These are phyloP conservation scores for Pleuronectes platessa DNA, from an alignment of 2,113 vertebrate genomes.

Conservation along the genomic window DNA sequence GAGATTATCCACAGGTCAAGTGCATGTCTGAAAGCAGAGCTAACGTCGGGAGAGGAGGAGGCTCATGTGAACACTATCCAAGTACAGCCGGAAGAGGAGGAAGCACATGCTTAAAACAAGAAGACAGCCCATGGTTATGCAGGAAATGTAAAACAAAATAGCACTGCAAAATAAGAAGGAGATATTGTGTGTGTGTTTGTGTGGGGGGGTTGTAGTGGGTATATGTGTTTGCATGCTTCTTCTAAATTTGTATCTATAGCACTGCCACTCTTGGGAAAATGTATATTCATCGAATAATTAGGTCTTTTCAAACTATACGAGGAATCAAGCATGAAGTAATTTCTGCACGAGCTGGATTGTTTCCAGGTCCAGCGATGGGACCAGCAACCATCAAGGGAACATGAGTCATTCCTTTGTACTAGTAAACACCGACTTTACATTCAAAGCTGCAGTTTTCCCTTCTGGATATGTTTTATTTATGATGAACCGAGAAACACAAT, in stretches of 20 bases:
- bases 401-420: constrained; percentile 22
- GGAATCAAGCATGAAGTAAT: constrained; percentile 28
- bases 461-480: constrained; percentile 26
- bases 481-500: constrained; percentile 30
- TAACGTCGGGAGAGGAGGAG: too few species aligned
- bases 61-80: too few species aligned
- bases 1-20: too few species aligned
- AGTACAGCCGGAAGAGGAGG: too few species aligned
- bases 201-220: neutral
- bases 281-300: constrained; percentile 45
- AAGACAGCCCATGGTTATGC: neutral
- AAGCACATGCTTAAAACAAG: neutral
- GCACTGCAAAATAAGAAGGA: neutral
- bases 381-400: constrained; percentile 34
- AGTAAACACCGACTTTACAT: constrained; percentile 30
- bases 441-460: constrained; percentile 27
- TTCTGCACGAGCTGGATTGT: constrained; percentile 36
- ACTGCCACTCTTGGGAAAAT: constrained; percentile 28
- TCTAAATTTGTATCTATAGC: constrained; percentile 51
- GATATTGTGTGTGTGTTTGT: constrained; percentile 1
- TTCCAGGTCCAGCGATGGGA: constrained; percentile 41
- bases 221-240: constrained; percentile 24
- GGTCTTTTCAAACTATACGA: constrained; percentile 19
- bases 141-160: too few species aligned
- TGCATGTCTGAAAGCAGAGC: too few species aligned